Base-by-base conservation (phyloP, 2,888 invertebrate species). In the Phyllotreta striolata region DNA sequence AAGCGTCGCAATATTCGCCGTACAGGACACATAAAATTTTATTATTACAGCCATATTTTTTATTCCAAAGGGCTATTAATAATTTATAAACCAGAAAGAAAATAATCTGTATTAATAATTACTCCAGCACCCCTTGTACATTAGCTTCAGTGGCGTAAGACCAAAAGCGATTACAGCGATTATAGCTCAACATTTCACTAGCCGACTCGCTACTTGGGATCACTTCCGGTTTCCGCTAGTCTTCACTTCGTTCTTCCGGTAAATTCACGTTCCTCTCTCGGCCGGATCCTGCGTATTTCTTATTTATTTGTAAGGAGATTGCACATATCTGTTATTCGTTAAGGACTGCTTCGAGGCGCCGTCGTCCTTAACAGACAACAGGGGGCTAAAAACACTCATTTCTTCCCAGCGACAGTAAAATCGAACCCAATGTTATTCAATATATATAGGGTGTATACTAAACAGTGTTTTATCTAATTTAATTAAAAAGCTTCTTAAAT, bases 171-270 rank as follows among this genome's bases (percentile, higher is more conserved):
- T 72, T 73, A 74, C 72, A 73, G 66, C 70, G 49, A 52, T 52
- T 52, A 52, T 52, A 52, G 52, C 52, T 52, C 68, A 70, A 70
- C 69, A 70, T 63, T 69, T 71, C 58, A 64, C 63, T 49, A 64
- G 66, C 57, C 12, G 66, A 64, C 55, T 62, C 63, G 68, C 76
- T 76, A 73, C 73, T 75, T 71, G 72, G 72, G 69, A 73, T 72
- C 65, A 73, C 77, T 78, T 77, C 77, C 76, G 75, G 73, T 74
- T 79, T 79, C 79, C 79, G 77, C 69, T 71, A 72, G 76, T 76
- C 76, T 77, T 79, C 79, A 79, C 78, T 79, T 76, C 73, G 68
- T 72, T 73, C 70, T 76, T 80, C 79, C 78, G 76, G 73, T 57
- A 65, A 71, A 72, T 54, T 60, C 60, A 54, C 60, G 41, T 60